Percentiles rank a stretch among this genome's conserved stretches.
Conservation (phyloP, 2,888 invertebrate species). For the Pyrocoelia pectoralis region DNA sequence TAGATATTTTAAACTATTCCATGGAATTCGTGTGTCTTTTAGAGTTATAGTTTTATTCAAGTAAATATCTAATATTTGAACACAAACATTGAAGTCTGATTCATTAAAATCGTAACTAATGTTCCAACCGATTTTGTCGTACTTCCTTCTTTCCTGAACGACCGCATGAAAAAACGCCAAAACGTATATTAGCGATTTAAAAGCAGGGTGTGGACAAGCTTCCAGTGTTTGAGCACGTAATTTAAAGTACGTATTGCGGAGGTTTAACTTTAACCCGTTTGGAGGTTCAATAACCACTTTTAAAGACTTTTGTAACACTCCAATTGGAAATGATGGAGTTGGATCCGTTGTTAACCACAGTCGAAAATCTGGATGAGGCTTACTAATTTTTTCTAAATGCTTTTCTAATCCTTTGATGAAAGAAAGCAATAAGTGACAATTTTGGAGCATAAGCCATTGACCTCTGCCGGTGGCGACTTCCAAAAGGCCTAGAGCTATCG, state of each 20-base stretch:
- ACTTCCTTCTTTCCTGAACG: conserved; percentile 89
- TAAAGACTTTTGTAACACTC: conserved; percentile 76
- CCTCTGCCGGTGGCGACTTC: conserved; percentile 77
- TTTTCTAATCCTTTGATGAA: conserved; percentile 87
- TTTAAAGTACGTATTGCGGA: conserved; percentile 89
- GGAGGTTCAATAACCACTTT: conserved; percentile 93
- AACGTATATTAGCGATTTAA: conserved; percentile 83
- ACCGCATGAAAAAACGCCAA: conserved; percentile 94
- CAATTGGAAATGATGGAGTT: conserved; percentile 86
- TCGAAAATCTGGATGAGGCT: conserved; percentile 90
- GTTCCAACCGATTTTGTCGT: conserved; percentile 96
- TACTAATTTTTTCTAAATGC: conserved; percentile 77
- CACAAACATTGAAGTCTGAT: conserved; percentile 89
- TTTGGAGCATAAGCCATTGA: conserved; percentile 92
- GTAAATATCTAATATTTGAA: conserved; percentile 85
- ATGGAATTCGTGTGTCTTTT: conserved; percentile 75
- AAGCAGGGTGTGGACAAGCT: conserved; percentile 77
- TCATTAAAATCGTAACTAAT: conserved; percentile 93
- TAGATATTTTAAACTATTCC: conserved; percentile 90
- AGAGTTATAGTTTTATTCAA: conserved; percentile 72
- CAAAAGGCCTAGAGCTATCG: conserved; percentile 75
- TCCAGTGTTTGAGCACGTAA: conserved; percentile 78
- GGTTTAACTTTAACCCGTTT: conserved; percentile 87
- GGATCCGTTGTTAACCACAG: conserved; percentile 95
- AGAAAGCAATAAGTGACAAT: conserved; percentile 84